Percentiles rank a stretch among this genome's conserved stretches.
These are phyloP conservation scores for Anoplopoma fimbria DNA, from an alignment of 2,113 vertebrate genomes.

Conservation along the genomic window DNA sequence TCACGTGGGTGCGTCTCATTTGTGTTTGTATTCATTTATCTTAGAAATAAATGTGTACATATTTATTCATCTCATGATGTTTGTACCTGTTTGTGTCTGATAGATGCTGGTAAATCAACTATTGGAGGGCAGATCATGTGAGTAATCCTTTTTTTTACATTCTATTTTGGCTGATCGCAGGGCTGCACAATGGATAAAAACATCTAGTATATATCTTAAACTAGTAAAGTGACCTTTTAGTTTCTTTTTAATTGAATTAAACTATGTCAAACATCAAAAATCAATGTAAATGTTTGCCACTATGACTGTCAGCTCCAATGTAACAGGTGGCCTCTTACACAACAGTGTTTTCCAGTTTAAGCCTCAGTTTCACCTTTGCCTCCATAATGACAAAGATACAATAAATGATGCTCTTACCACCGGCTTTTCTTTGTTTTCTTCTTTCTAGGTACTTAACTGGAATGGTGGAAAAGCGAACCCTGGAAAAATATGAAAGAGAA, in stretches of 20 bases:
- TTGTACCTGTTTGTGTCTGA: not conserved
- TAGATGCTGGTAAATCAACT: constrained; percentile 98
- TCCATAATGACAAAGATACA: not conserved
- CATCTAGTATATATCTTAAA: not conserved
- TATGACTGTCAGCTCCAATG: not conserved
- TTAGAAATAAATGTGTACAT: not conserved
- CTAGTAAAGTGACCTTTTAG: not conserved
- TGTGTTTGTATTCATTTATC: not conserved
- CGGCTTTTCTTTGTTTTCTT: not conserved
- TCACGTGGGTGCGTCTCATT: constrained; percentile 91
- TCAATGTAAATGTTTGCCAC: not conserved
- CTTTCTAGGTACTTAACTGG: constrained; percentile 94
- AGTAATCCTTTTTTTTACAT: constrained; percentile 71
- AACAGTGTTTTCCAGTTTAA: not conserved
- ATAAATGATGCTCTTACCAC: not conserved
- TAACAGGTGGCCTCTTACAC: not conserved
- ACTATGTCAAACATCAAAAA: not conserved
- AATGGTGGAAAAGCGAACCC: constrained; percentile 99
- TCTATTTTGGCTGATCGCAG: not conserved
- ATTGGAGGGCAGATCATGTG: constrained; percentile 99
- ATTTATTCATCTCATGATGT: not conserved
- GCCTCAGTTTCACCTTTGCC: not conserved
- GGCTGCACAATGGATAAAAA: not conserved
- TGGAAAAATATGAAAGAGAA: constrained; percentile 99
- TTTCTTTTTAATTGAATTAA: not conserved